Conservation (phyloP, 2,113 vertebrate species). For the Speoplatyrhinus poulsoni region DNA sequence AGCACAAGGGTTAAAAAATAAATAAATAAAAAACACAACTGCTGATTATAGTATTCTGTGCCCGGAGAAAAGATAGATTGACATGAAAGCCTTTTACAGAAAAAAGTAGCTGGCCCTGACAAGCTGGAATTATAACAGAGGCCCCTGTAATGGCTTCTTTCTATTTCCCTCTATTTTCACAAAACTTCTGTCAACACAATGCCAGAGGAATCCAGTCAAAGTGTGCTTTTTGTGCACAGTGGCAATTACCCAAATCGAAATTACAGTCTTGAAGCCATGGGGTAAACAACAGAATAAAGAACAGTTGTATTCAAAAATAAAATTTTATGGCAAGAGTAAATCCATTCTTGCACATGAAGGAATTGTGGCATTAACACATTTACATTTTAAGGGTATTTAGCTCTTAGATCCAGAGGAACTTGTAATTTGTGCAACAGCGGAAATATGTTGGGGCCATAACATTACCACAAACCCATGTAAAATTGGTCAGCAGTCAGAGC, state of each 20-base stretch:
- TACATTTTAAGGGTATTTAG: constrained; percentile 5
- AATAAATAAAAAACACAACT: constrained; percentile 36
- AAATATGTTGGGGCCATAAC: constrained; percentile 7
- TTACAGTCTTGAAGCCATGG: constrained; percentile 38
- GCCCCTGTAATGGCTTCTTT: constrained; percentile 20
- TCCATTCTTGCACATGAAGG: constrained; percentile 14
- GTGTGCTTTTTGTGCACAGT: constrained; percentile 23
- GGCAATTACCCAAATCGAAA: constrained; percentile 46
- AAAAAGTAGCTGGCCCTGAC: constrained; percentile 24
- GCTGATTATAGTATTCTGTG: constrained; percentile 50
- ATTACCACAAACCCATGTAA: not conserved
- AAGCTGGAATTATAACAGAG: constrained; percentile 37
- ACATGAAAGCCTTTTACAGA: constrained; percentile 47
- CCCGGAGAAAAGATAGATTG: constrained; percentile 30
- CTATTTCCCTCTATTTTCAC: constrained; percentile 15
- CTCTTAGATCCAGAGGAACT: not conserved
- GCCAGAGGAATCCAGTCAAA: constrained; percentile 23
- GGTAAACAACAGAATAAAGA: constrained; percentile 43
- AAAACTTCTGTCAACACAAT: constrained; percentile 36
- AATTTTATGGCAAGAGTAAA: constrained; percentile 24
- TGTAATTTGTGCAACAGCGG: not conserved
- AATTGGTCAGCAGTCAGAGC: not conserved
- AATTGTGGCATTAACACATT: constrained; percentile 13
- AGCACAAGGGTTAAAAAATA: constrained; percentile 29
- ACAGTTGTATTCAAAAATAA: constrained; percentile 6